Conservation (phyloP, 2,797 vertebrate genomes). For the Buphagus erythrorhynchus region DNA sequence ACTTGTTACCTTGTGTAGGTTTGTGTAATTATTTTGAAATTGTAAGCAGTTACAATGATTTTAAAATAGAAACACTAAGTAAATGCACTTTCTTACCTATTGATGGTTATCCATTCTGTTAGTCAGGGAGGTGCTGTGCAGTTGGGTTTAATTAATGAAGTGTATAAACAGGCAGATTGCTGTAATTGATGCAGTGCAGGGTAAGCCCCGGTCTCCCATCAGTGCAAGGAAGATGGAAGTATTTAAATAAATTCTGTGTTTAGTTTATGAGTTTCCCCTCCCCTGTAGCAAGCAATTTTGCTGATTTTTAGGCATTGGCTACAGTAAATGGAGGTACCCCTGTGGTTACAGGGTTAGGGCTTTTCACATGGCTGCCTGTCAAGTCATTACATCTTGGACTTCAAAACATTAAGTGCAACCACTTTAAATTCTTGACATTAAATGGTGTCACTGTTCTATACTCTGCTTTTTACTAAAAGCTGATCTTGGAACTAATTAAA, state of each 20-base stretch:
- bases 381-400: not conserved
- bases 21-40: not conserved
- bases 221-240: not conserved
- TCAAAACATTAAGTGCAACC: not conserved
- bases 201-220: not conserved
- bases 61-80: not conserved
- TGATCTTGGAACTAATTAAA: not conserved
- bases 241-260: not conserved
- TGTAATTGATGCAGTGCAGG: not conserved
- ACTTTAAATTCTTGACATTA: not conserved
- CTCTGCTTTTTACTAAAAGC: not conserved
- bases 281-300: not conserved
- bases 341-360: not conserved
- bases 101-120: not conserved
- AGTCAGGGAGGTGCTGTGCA: not conserved
- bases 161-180: not conserved
- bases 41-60: not conserved
- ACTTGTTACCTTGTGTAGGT: not conserved
- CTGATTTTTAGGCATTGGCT: not conserved
- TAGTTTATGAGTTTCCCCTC: not conserved
- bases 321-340: not conserved
- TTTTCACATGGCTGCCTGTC: not conserved
- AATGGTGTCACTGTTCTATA: not conserved
- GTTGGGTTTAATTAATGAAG: not conserved
- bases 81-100: not conserved